Evolutionary conservation across 2,888 invertebrate genomes (phyloP).

Genomic region (Hyppa rectilinea): DNA sequence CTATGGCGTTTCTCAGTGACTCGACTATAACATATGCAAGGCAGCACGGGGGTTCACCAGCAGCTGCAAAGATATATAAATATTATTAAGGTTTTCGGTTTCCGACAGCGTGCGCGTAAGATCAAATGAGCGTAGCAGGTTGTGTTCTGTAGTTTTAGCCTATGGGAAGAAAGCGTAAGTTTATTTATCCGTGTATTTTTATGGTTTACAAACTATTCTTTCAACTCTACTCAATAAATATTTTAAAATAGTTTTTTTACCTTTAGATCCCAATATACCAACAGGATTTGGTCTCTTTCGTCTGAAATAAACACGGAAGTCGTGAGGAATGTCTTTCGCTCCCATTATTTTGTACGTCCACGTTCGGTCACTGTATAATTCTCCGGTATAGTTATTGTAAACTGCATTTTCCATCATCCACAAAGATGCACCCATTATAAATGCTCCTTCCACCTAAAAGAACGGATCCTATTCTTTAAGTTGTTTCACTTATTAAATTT

Average conservation of each 20-base stretch:
- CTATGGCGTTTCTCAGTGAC: constrained; percentile 70
- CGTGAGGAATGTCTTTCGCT: constrained; percentile 76
- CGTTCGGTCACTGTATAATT: constrained; percentile 73
- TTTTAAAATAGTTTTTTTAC: constrained; percentile 48
- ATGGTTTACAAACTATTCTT: constrained; percentile 3
- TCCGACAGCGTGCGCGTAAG: too few relatives aligned
- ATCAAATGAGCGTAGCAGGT: too few relatives aligned
- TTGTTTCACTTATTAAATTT: not conserved
- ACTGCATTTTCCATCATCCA: constrained; percentile 73
- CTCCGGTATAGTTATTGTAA: constrained; percentile 69
- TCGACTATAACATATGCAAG: constrained; percentile 72
- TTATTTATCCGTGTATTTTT: too few relatives aligned
- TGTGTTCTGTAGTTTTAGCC: too few relatives aligned
- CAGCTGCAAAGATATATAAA: constrained; percentile 64
- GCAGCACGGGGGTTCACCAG: constrained; percentile 73
- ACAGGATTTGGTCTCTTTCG: constrained; percentile 72
- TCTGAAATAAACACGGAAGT: constrained; percentile 73
- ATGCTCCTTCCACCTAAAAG: constrained; percentile 92
- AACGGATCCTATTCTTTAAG: not conserved
- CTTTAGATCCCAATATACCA: constrained; percentile 78
- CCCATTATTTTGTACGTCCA: constrained; percentile 78
- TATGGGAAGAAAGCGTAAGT: too few relatives aligned
- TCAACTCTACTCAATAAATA: not conserved
- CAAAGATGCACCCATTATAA: constrained; percentile 79
- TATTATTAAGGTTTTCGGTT: too few relatives aligned